A percentile compares a stretch with the other conserved stretches of the same genome.
Conservation (phyloP, 2,113 vertebrate species). For the Mobula hypostoma region DNA sequence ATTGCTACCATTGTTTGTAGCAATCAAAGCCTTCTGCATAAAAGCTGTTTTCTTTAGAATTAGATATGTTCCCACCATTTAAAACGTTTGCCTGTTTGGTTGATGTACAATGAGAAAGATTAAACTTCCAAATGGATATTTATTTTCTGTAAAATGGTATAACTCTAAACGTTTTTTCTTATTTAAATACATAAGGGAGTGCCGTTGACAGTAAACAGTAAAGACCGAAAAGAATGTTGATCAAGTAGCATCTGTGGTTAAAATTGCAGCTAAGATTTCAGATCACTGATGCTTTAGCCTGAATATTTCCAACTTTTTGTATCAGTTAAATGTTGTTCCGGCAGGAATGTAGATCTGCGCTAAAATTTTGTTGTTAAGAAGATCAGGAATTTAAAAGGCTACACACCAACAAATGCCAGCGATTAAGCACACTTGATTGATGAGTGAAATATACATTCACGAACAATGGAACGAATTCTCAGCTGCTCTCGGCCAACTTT, state of each 20-base stretch:
- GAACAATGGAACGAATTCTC: background rate
- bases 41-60: background rate
- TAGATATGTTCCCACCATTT: background rate
- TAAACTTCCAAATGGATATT: background rate
- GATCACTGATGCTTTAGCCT: no score
- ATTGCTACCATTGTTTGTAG: background rate
- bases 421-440: background rate
- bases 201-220: no score
- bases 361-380: background rate
- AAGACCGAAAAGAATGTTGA: no score
- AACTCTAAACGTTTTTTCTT: no score
- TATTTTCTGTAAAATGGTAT: background rate
- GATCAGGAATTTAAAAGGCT: background rate
- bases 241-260: no score
- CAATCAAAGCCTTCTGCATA: background rate
- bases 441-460: background rate
- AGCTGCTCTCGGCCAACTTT: background rate
- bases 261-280: no score
- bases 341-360: background rate
- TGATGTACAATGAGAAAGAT: background rate
- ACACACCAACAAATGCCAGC: background rate
- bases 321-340: background rate
- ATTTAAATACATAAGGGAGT: no score
- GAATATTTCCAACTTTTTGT: no score
- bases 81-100: background rate